These are phyloP conservation scores for Rhyacophila evoluta DNA, from an alignment of 2,888 invertebrate species.

Conservation along the genomic window DNA sequence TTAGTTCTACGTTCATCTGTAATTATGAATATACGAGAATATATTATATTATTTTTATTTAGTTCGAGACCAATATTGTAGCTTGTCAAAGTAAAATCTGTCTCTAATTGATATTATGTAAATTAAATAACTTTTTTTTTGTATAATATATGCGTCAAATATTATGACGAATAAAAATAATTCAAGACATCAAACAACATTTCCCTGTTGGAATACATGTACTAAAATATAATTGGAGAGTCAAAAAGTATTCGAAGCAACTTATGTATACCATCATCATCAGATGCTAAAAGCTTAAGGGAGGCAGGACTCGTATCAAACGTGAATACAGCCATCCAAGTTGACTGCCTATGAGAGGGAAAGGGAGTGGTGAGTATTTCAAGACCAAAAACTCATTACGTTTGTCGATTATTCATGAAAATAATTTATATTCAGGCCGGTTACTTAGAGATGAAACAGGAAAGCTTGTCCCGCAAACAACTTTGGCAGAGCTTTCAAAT, in stretches of 20 bases:
- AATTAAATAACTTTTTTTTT: too few relatives aligned
- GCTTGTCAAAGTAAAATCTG: too few relatives aligned
- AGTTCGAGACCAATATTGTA: too few relatives aligned
- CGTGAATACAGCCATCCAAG: conserved; percentile 37
- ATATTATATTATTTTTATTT: too few relatives aligned
- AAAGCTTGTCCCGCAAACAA: conserved; percentile 47
- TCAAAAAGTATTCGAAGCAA: conserved; percentile 15
- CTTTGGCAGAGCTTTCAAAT: conserved; percentile 46
- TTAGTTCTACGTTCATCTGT: too few relatives aligned
- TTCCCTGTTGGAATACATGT: background rate
- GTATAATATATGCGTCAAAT: too few relatives aligned
- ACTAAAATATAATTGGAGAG: conserved; percentile 3
- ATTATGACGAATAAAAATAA: background rate
- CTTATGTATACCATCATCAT: conserved; percentile 30
- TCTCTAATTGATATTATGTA: too few relatives aligned
- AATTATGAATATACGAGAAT: too few relatives aligned
- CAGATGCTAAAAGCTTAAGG: conserved; percentile 39
- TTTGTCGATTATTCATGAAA: conserved; percentile 56
- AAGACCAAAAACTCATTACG: conserved; percentile 55
- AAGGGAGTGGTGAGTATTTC: conserved; percentile 48
- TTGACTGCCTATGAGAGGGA: conserved; percentile 23
- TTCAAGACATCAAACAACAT: conserved; percentile 16
- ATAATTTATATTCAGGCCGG: conserved; percentile 56
- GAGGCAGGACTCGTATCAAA: background rate
- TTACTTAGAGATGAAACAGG: conserved; percentile 55